Percentiles rank a stretch among this genome's conserved stretches.
These are phyloP conservation scores for Aromia moschata DNA, from an alignment of 2,888 invertebrate species.

Conservation along the genomic window DNA sequence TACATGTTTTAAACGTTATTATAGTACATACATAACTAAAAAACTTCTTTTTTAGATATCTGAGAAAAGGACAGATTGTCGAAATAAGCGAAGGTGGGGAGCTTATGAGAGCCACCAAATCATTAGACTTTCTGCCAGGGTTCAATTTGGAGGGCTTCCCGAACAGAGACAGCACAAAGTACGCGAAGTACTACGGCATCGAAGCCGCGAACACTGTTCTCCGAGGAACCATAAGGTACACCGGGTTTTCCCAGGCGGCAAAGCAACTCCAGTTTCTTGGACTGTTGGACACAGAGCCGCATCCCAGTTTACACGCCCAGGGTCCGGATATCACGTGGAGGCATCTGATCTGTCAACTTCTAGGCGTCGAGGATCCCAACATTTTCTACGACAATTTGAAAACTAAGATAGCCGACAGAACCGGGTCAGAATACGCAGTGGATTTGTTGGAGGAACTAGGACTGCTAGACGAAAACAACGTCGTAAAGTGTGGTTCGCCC, in stretches of 20 bases:
- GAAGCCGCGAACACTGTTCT: conserved; percentile 87
- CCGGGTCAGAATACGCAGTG: conserved; percentile 76
- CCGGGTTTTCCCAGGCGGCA: conserved; percentile 89
- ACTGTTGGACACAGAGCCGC: conserved; percentile 84
- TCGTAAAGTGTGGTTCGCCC: conserved; percentile 86
- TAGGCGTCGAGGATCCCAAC: conserved; percentile 84
- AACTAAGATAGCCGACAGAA: conserved; percentile 80
- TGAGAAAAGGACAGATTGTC: conserved; percentile 68
- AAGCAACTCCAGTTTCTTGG: conserved; percentile 85
- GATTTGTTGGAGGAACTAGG: conserved; percentile 88
- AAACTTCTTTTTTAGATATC: conserved; percentile 45
- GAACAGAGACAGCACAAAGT: conserved; percentile 93
- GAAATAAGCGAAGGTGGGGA: conserved; percentile 91
- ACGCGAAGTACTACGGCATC: conserved; percentile 86
- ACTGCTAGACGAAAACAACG: conserved; percentile 81
- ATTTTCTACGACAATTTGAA: conserved; percentile 95
- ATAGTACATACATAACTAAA: too few species aligned
- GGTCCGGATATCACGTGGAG: conserved; percentile 98
- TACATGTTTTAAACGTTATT: too few species aligned
- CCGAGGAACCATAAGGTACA: conserved; percentile 91
- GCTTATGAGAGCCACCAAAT: conserved; percentile 82
- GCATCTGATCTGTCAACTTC: conserved; percentile 80
- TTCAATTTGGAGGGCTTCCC: conserved; percentile 97
- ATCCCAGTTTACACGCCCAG: conserved; percentile 91
- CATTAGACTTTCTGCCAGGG: conserved; percentile 92